These are phyloP conservation scores for Ostrea edulis DNA, from an alignment of 1,140 invertebrate genomes.

Conservation along the genomic window DNA sequence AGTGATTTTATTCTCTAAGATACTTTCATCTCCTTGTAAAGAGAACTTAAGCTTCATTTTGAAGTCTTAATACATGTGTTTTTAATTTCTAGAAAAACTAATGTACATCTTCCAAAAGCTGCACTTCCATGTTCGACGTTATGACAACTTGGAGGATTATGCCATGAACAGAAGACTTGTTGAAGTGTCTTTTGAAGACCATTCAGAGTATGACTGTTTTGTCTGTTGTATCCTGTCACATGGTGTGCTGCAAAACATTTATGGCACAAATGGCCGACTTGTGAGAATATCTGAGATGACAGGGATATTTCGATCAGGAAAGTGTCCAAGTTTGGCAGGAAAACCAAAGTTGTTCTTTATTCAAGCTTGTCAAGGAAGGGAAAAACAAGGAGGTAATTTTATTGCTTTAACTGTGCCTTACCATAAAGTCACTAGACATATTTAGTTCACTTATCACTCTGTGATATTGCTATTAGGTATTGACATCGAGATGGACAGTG, in stretches of 20 bases:
- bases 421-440: no score
- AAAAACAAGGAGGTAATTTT: constrained; percentile 66
- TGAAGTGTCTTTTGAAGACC: constrained; percentile 54
- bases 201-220: constrained; percentile 69
- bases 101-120: constrained; percentile 61
- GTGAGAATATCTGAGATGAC: constrained; percentile 70
- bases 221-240: constrained; percentile 74
- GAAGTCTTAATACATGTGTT: neutral
- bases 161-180: constrained; percentile 50
- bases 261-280: constrained; percentile 69
- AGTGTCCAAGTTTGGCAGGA: constrained; percentile 67
- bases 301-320: constrained; percentile 66
- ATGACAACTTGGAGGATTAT: constrained; percentile 56
- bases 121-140: constrained; percentile 53
- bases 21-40: neutral
- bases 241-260: constrained; percentile 69
- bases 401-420: neutral
- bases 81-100: constrained; percentile 64
- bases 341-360: constrained; percentile 80
- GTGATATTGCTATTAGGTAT: constrained; percentile 28
- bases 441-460: no score
- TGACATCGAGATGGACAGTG: constrained; percentile 52
- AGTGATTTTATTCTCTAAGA: neutral
- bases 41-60: neutral
- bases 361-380: constrained; percentile 78